These are phyloP conservation scores for Petrosia ficiformis DNA, from an alignment of 37 sponge, comb jelly and placozoan genomes.

Conservation along the genomic window DNA sequence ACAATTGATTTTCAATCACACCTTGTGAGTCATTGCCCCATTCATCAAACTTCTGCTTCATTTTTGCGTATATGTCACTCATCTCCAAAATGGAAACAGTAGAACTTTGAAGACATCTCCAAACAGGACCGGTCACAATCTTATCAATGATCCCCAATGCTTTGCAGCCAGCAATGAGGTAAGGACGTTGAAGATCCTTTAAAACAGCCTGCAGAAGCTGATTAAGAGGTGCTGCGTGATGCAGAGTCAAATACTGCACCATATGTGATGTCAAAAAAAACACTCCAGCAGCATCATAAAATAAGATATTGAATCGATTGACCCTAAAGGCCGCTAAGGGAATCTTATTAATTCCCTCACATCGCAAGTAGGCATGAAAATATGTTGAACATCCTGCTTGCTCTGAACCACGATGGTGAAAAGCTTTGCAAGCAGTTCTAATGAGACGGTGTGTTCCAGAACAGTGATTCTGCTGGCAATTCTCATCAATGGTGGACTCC, in stretches of 20 bases:
- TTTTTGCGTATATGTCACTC: conserved; percentile 4
- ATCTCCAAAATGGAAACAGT: conserved; percentile 16
- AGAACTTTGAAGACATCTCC: conserved; percentile 13
- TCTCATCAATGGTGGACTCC: background rate
- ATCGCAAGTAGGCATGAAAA: background rate
- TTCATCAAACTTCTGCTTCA: conserved; percentile 14
- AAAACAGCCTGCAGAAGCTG: conserved; percentile 21
- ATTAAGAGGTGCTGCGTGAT: conserved; percentile 1
- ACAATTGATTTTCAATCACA: background rate
- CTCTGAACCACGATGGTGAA: conserved; percentile 6
- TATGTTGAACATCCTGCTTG: background rate
- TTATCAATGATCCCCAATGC: conserved; percentile 36
- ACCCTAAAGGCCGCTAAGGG: conserved; percentile 26
- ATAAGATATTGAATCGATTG: conserved; percentile 43
- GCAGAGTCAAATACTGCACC: background rate
- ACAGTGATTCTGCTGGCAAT: background rate
- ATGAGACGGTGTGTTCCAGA: conserved; percentile 20
- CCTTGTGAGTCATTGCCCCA: conserved; percentile 17
- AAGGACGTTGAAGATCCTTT: background rate
- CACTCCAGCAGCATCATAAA: conserved; percentile 42
- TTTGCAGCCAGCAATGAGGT: conserved; percentile 8
- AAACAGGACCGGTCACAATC: conserved; percentile 25
- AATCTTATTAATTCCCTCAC: conserved; percentile 1
- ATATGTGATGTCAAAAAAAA: background rate
- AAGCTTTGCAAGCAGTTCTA: conserved; percentile 24